Base-by-base conservation (phyloP, 2,888 invertebrate genomes). In the Drosophila kambysellisi region DNA sequence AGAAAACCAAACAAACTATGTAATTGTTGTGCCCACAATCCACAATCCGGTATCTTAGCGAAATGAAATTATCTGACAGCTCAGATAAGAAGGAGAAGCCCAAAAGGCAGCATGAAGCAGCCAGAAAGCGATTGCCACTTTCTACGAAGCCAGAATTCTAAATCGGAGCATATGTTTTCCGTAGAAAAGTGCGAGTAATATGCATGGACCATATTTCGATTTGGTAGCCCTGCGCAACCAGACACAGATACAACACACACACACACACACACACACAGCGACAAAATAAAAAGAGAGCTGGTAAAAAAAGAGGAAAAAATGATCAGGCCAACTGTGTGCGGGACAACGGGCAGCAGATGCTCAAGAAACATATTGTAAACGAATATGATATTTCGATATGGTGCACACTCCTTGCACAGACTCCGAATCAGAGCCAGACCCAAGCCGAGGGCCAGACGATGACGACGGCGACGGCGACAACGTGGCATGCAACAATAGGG, bases 311-410 rank as follows among this genome's bases (percentile, higher is more conserved):
- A 33, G 30, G 20, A 50, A 65, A 65, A 79, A 54, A 64, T 52
- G 65, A 43, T 53, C 67, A 69, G 64, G 73, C 82, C 82, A 74
- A 73, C 74, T 74, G 74, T 65, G 66, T 56, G 74, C 41, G 74
- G 74, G 79, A 68, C 75, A 79, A 50, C 73, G 79, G 75, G 70
- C 76, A 75, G 89, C 85, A 86, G 90, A 86, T 86, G 85, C 85
- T 89, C 51, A 64, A 81, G 71, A 88, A 90, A 88, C 85, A 86
- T 89, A 86, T 86, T 86, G 85, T 83, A 89, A 90, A 86, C 90
- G 85, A 86, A 86, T 86, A 90, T 86, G 89, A 90, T 86, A 87
- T 90, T 85, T 86, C 78, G 90, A 83, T 88, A 88, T 86, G 85
- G 74, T 85, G 85, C 81, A 68, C 83, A 85, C 83, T 84, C 89